Evolutionary conservation across 2,797 vertebrate species (phyloP), one percentile per base, ranked within the genome.

Genomic region (Hypotaenidia philippensis): DNA sequence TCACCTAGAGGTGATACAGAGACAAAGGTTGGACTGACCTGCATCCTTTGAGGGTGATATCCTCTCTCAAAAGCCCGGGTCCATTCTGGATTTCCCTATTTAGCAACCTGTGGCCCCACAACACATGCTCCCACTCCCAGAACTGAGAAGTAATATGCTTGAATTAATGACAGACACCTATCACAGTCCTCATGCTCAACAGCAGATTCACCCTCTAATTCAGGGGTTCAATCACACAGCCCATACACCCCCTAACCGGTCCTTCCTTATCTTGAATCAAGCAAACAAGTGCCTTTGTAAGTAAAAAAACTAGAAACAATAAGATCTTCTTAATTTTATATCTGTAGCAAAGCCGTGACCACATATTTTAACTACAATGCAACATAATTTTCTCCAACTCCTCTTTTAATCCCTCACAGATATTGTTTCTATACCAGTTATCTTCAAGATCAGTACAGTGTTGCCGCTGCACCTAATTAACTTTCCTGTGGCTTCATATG

Each of bases 391-490:
- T 70, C 70, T 77, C 60, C 50, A 56, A 83, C 50, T 36, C 44
- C 21, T 79, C 60, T 71, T 89, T 84, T 69, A 94, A 94, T 68
- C 93, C 60, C 49, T 77, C 89, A 90, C 14, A 82, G 74, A 84
- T 64, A 88, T 8, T 74, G 80, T 66, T 84, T 88, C 66, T 61
- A 61, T 45, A 74, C 49, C 50, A 84, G 77, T 70, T 91, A 90
- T 86, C 93, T 80, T 89, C 60, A 83, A 88, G 75, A 97, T 90
- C 91, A 70, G 66, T 74, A 80, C 57, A 68, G 41, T 55, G 70
- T 32, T 88, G 83, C 60, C 80, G 84, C 60, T 25, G 63, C 80
- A 93, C 56, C 74, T 68, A 91, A 96, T 91, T 95, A 91, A 93
- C 91, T 61, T 78, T 50, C 66, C 45, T 31, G 60, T 57, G 63